phyloP scores from a whole-genome alignment of 2,113 vertebrate genomes.

The Sander lucioperca region DNA sequence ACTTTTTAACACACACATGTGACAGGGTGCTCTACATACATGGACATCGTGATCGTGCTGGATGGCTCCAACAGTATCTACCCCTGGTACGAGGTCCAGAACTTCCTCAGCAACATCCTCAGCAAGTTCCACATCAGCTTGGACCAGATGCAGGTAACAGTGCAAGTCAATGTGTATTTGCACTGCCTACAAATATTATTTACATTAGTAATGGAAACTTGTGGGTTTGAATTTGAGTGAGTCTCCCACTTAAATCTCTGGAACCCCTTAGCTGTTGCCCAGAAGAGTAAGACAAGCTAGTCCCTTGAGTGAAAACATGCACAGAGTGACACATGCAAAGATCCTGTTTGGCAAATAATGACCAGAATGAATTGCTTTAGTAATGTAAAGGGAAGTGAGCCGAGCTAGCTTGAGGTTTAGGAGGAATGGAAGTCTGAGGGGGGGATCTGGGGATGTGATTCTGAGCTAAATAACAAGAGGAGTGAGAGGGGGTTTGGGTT shows the following conservation, averaged over 20 bases:
- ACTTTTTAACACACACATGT: conserved; percentile 24
- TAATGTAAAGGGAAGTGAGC: conserved; percentile 64
- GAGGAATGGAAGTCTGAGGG: conserved; percentile 34
- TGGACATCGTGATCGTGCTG: conserved; percentile 96
- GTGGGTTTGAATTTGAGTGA: conserved; percentile 56
- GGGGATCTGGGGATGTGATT: conserved; percentile 36
- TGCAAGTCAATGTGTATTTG: neutral
- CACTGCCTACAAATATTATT: conserved; percentile 50
- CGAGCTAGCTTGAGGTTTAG: conserved; percentile 39
- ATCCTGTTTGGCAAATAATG: conserved; percentile 55
- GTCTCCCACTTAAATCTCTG: conserved; percentile 39
- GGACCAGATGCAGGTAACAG: conserved; percentile 93
- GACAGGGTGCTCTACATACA: conserved; percentile 93
- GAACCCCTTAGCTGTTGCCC: conserved; percentile 39
- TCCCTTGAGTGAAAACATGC: conserved; percentile 61
- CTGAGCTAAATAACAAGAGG: conserved; percentile 51
- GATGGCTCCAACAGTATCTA: conserved; percentile 99
- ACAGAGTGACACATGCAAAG: conserved; percentile 41
- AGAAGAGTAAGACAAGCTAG: conserved; percentile 40
- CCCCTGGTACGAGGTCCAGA: conserved; percentile 96
- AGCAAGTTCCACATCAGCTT: conserved; percentile 95
- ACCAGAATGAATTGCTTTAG: conserved; percentile 58
- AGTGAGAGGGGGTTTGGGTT: conserved; percentile 51
- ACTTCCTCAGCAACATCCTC: conserved; percentile 95
- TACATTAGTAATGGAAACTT: conserved; percentile 70